These are phyloP conservation scores for Heliconius ismenius DNA, from an alignment of 2,888 invertebrate species.

Conservation along the genomic window DNA sequence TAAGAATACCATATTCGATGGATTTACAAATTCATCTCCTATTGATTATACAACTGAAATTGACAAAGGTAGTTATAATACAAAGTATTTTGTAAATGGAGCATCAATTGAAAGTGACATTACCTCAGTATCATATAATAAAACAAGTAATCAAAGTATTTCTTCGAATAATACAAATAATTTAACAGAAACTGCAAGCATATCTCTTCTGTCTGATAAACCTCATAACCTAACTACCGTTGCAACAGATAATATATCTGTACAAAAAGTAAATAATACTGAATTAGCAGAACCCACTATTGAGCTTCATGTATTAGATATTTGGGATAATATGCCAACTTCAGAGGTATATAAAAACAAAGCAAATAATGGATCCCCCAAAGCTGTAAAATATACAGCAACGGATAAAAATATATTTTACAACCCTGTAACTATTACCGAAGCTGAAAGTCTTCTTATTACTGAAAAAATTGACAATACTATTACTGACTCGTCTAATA, in stretches of 20 bases:
- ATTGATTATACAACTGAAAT: background rate
- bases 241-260: background rate
- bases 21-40: background rate
- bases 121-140: background rate
- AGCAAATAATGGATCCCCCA: background rate
- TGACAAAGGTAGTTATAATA: background rate
- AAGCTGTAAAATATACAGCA: background rate
- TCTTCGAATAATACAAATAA: background rate
- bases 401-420: slow-evolving; percentile 8
- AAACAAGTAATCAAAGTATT: background rate
- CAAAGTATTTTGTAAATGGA: background rate
- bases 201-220: background rate
- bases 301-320: background rate
- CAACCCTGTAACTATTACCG: background rate
- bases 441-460: background rate
- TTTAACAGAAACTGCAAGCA: slow-evolving; percentile 1
- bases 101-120: background rate
- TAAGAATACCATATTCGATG: background rate
- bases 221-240: background rate
- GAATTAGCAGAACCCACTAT: background rate
- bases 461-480: background rate
- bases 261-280: background rate
- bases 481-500: background rate
- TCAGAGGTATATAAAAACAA: background rate
- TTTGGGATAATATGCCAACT: background rate